Evolutionary conservation across 2,113 vertebrate species (phyloP).

Genomic region (Rhombomys opimus): DNA sequence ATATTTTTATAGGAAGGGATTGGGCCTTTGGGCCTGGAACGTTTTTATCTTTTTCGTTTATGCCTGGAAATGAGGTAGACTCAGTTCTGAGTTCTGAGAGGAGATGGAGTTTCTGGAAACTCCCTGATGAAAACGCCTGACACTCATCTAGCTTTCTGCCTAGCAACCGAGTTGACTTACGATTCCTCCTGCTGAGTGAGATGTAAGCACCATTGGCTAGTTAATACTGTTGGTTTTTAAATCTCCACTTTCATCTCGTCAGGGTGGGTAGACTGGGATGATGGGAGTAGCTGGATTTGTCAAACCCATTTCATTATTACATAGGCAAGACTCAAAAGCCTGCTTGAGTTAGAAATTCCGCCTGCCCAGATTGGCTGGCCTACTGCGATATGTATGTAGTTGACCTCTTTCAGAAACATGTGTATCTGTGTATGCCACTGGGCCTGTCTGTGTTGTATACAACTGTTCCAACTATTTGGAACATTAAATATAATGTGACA

Average conservation of each 20-base stretch:
- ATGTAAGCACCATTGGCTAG: conserved; percentile 3
- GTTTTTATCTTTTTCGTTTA: conserved; percentile 67
- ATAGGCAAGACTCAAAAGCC: background rate
- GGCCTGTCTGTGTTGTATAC: background rate
- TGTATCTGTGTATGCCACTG: background rate
- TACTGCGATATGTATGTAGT: background rate
- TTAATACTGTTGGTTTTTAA: conserved; percentile 64
- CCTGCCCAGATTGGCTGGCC: background rate
- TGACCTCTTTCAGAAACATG: background rate
- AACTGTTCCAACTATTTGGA: background rate
- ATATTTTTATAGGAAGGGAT: conserved; percentile 61
- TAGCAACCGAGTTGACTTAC: conserved; percentile 52
- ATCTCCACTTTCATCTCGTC: conserved; percentile 59
- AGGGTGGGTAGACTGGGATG: background rate
- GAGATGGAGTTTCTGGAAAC: conserved; percentile 48
- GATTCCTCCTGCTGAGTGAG: conserved; percentile 49
- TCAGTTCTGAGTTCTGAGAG: conserved; percentile 43
- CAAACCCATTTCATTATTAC: background rate
- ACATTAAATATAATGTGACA: background rate
- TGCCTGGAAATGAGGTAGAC: conserved; percentile 60
- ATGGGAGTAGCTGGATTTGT: background rate
- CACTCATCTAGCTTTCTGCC: conserved; percentile 61
- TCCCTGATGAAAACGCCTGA: conserved; percentile 65
- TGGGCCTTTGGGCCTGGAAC: conserved; percentile 63
- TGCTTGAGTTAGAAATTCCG: background rate